Evolutionary conservation across 2,888 invertebrate species (phyloP), one percentile per base, ranked within the genome.

Genomic region (Suillia variegata): DNA sequence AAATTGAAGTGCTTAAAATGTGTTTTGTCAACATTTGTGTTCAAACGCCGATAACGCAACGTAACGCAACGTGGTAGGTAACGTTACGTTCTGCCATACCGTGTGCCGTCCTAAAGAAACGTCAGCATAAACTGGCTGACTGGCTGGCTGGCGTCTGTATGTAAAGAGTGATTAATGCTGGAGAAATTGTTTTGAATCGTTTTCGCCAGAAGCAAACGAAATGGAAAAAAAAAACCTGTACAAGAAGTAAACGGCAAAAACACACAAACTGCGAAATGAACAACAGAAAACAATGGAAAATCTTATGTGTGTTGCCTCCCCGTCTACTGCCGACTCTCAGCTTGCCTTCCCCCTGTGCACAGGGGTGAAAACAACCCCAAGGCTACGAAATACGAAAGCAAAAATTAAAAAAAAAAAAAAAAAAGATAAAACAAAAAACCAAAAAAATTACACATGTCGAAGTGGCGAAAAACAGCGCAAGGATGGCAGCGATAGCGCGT

Each of bases 11-110:
- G 76, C 72, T 75, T 77, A 71, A 76, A 75, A 77, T 77, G 66
- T 74, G 75, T 76, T 76, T 77, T 77, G 75, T 77, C 77, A 75
- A 75, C 72, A 77, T 76, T 74, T 70, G 53, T 56, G 63, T 56
- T 62, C 56, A 54, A 42, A n/a, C 21, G n/a, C 5, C 20, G 21
- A 34, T 24, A 42, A 42, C 34, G 15, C 42, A 15, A 42, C 21
- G 54, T 38, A 22, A 34, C n/a, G 17, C n/a, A n/a, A n/a, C n/a
- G n/a, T n/a, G n/a, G n/a, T n/a, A n/a, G n/a, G 4, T 18, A 20
- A 45, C 45, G 20, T 45, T 5, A 45, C 17, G 45, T 18, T n/a
- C n/a, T n/a, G 51, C 49, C 22, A 13, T 1, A 12, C 15, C 20
- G n/a, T n/a, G n/a, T n/a, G n/a, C n/a, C n/a, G n/a, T n/a, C n/a